These are phyloP conservation scores for Harmothoe impar DNA, from an alignment of 2,888 invertebrate species.

Conservation along the genomic window DNA sequence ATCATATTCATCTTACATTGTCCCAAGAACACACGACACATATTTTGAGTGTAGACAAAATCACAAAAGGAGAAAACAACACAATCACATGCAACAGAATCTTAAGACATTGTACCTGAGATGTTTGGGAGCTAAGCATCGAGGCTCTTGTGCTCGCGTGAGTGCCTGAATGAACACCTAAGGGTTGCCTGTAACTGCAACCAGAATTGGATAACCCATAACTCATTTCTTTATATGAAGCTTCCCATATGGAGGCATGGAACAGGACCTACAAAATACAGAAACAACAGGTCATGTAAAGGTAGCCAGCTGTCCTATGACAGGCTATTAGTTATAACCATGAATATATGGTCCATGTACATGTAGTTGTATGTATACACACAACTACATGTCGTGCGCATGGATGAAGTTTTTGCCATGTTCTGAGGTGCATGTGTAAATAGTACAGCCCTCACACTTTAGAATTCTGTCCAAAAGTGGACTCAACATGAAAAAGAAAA, in stretches of 20 bases:
- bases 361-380: too few species aligned
- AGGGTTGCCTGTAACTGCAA: neutral
- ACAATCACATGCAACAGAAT: conserved; percentile 57
- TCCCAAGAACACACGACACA: conserved; percentile 35
- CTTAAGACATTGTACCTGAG: conserved; percentile 56
- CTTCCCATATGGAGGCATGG: conserved; percentile 11
- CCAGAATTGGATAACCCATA: neutral
- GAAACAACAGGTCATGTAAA: conserved; percentile 8
- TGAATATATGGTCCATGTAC: too few species aligned
- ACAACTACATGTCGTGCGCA: neutral
- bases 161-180: conserved; percentile 1
- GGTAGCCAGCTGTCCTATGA: neutral
- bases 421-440: neutral
- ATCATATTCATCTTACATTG: conserved; percentile 27
- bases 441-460: neutral
- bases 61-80: conserved; percentile 41
- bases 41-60: conserved; percentile 16
- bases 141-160: conserved; percentile 3
- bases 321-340: neutral
- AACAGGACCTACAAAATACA: conserved; percentile 43
- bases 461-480: neutral
- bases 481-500: conserved; percentile 16
- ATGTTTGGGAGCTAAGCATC: conserved; percentile 54
- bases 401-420: neutral
- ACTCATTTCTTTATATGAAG: neutral